These are phyloP conservation scores for Trichonephila clavata DNA, from an alignment of 1,140 invertebrate species.

Conservation along the genomic window DNA sequence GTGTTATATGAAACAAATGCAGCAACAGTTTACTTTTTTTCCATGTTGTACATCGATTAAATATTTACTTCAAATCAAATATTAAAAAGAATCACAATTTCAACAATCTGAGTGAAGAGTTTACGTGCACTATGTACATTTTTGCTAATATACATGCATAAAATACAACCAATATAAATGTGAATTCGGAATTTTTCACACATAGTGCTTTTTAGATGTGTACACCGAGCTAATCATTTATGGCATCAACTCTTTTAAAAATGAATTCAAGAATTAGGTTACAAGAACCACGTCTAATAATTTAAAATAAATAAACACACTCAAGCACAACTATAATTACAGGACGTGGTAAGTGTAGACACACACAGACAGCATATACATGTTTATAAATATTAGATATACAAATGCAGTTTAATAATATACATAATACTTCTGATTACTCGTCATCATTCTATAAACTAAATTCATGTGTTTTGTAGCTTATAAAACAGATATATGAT, in stretches of 20 bases:
- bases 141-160: conserved; percentile 16
- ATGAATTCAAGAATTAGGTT: conserved; percentile 39
- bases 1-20: too few species aligned
- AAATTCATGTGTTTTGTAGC: conserved; percentile 28
- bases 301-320: conserved; percentile 70
- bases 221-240: not conserved
- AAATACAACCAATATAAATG: not conserved
- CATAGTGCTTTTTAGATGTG: not conserved
- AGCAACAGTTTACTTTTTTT: too few species aligned
- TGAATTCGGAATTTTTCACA: not conserved
- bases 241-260: not conserved
- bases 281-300: conserved; percentile 72
- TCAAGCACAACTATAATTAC: conserved; percentile 29
- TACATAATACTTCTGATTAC: conserved; percentile 42
- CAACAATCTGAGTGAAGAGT: not conserved
- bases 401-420: conserved; percentile 47
- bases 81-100: not conserved
- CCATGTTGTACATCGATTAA: too few species aligned
- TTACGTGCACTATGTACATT: not conserved
- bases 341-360: not conserved
- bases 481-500: conserved; percentile 10
- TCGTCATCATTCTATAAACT: conserved; percentile 33
- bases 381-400: conserved; percentile 5
- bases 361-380: conserved; percentile 22
- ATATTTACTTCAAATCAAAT: too few species aligned